Evolutionary conservation across 2,888 invertebrate genomes (phyloP), one percentile per base, ranked within the genome.

Genomic region (Ochropacha duplaris): DNA sequence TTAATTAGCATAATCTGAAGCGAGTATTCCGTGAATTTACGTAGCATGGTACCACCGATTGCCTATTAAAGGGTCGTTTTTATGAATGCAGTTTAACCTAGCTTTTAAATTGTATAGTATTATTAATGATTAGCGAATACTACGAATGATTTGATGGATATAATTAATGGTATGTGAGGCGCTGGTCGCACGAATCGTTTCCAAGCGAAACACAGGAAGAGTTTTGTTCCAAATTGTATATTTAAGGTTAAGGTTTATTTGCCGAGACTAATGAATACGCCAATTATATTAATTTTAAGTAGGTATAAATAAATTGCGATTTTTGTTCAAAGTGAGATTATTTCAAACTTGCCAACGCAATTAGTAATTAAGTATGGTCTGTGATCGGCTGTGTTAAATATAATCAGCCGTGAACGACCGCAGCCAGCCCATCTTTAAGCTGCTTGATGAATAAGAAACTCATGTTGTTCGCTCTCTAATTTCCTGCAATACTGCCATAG

Each of bases 401-500:
- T 59, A 39, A 58, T 64, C 52, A 62, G 65, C 60, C 65, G 62
- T 65, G 57, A 59, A 68, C 5, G 71, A 77, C 73, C 68, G 81
- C 82, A 82, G 82, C 78, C 72, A 61, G 74, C 74, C 77, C 69
- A 76, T 70, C 70, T 60, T 52, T 70, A 81, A 86, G 88, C 87
- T 90, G 90, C 87, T 90, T 88, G 87, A 87, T 87, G 64, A 65
- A 60, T 67, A 73, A 73, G 79, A 81, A 83, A 83, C 84, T 84
- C 80, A 79, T 81, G 83, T 87, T 81, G 81, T 82, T 67, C 78
- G 86, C 86, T 87, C 83, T 86, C 84, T 86, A 80, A 85, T 86
- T 87, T 88, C 86, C 84, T 84, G 84, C 86, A 81, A 75, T 81
- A 88, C 88, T 87, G 88, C 87, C 88, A 88, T 88, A 83, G 72